Base-by-base conservation (phyloP, 2,113 vertebrate genomes). In the Halcyon malimbica region DNA sequence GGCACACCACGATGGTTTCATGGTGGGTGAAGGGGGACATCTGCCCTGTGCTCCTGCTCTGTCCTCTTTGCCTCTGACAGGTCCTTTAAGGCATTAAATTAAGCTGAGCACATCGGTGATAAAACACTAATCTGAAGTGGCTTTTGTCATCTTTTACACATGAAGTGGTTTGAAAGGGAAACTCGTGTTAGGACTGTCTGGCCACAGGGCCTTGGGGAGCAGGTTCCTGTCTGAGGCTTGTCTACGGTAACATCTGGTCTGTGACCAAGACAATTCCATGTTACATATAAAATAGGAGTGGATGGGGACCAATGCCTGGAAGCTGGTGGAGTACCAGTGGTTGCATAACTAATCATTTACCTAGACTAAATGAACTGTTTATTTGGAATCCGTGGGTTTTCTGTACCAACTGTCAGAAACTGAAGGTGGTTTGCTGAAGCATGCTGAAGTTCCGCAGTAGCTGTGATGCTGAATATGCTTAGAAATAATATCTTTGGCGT, bases 171-270 rank as follows among this genome's bases (percentile, higher is more conserved):
- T 24, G 35, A 46, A 83, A 54, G 71, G 56, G 50, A 53, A 53
- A n/a, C 63, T 80, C 3, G 1, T 62, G 65, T 39, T 65, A 31
- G 74, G 89, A 9, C 81, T 73, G 69, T 31, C 37, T 33, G 9
- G n/a, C 53, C 74, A 26, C 62, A 2, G 33, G 65, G 65, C 63
- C 46, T n/a, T 63, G 59, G 70, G 63, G 59, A 84, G 87, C 78
- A 59, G 54, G 15, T 83, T 63, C 21, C 62, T 93, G 77, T 76
- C 83, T 59, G 41, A 65, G 75, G 71, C 77, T 65, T 57, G n/a
- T 11, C 0, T 69, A 1, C 20, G 10, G 24, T 13, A n/a, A 33
- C 11, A 28, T 19, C 39, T 54, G 9, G 2, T 5, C 5, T 23
- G 10, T 85, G 83, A 67, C 82, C 70, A 42, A 89, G 57, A 5